Conservation (phyloP, 2,797 vertebrate genomes). For the Mormyrops boulengeri region DNA sequence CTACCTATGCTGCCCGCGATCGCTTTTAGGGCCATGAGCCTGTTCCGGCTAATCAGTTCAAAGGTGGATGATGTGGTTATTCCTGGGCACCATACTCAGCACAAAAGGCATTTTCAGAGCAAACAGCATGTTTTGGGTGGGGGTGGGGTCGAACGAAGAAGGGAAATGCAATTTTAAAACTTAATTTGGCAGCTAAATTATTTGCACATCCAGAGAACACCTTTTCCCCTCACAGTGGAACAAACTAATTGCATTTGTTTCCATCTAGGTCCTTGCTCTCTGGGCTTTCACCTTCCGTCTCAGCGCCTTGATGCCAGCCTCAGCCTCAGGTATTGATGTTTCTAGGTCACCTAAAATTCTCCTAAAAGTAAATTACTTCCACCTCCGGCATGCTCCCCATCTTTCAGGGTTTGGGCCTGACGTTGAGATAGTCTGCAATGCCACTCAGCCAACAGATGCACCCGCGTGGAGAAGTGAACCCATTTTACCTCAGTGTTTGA, state of each 20-base stretch:
- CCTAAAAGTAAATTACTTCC: neutral
- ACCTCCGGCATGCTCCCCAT: neutral
- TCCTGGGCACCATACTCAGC: neutral
- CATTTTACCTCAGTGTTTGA: neutral
- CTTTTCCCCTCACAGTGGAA: neutral
- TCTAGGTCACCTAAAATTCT: neutral
- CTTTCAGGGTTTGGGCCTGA: neutral
- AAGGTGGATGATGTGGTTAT: neutral
- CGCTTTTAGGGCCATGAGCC: neutral
- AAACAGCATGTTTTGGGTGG: neutral
- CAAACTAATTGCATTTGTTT: neutral
- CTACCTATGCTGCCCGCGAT: neutral
- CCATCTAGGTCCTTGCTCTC: neutral
- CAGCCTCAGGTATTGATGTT: neutral
- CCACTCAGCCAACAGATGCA: neutral
- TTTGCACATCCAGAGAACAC: neutral
- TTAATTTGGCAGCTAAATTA: neutral
- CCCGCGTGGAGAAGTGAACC: neutral
- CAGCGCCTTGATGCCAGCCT: neutral
- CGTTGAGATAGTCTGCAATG: neutral
- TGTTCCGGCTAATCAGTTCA: neutral
- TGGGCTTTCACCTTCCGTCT: neutral
- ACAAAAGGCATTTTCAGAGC: neutral
- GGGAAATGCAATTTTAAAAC: constrained; percentile 1
- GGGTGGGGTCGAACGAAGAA: neutral